Conservation (phyloP, 1,140 invertebrate genomes). For the Chironomus tepperi region DNA sequence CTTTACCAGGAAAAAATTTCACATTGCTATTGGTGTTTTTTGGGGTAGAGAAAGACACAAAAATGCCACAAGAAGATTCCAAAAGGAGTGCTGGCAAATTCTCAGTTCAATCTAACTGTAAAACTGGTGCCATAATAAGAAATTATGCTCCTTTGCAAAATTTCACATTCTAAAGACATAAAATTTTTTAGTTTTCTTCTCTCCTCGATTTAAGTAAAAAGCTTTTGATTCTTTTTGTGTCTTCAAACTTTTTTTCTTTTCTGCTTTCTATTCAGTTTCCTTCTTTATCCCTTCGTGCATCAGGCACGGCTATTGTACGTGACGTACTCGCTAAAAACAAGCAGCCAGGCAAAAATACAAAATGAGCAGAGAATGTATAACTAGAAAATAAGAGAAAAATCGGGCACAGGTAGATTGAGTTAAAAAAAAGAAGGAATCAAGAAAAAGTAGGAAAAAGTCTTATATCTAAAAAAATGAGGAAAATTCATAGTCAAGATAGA, state of each 20-base stretch:
- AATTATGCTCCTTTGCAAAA: background rate
- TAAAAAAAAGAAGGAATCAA: background rate
- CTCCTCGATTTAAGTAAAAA: too few relatives aligned
- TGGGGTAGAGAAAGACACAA: too few relatives aligned
- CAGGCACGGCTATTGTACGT: constrained; percentile 14
- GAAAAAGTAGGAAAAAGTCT: background rate
- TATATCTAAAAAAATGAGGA: background rate
- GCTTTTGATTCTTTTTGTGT: too few relatives aligned
- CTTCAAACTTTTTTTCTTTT: background rate
- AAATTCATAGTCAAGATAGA: too few relatives aligned
- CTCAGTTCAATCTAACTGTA: background rate
- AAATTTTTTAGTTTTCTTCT: background rate
- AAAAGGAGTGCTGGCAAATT: too few relatives aligned
- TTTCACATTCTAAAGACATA: constrained; percentile 7
- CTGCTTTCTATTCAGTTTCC: background rate
- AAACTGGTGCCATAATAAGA: constrained; percentile 6
- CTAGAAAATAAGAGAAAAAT: constrained; percentile 2
- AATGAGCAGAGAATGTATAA: too few relatives aligned
- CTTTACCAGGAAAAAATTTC: background rate
- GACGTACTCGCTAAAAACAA: background rate
- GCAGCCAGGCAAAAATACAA: too few relatives aligned
- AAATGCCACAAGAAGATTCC: too few relatives aligned
- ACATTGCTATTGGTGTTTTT: too few relatives aligned
- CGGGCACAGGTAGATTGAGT: background rate
- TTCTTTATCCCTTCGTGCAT: background rate